Base-by-base conservation (phyloP, 1,140 invertebrate genomes). In the Portunus trituberculatus region DNA sequence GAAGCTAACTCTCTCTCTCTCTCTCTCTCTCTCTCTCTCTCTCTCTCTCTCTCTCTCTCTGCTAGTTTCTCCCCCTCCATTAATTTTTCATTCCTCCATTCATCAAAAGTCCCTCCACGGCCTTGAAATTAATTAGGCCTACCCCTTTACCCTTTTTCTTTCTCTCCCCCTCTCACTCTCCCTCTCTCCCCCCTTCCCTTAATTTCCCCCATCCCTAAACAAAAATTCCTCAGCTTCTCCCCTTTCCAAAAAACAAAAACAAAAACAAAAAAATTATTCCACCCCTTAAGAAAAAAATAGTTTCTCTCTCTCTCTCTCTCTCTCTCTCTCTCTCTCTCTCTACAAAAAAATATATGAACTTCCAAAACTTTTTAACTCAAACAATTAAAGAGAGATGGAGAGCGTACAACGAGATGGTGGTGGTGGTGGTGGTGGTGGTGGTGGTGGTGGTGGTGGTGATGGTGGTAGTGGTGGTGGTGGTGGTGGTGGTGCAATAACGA, bases 61-160 rank as follows among this genome's bases (percentile, higher is more conserved):
- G 12, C 16, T 20, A 14, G 12, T 59, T 20, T 59, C 52, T 59
- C 52, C 16, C 52, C 16, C 52, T 59, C 52, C 39, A 39, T 39
- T 59, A 14, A 59, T 59, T 14, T 59, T 59, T 59, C 52, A 12
- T 59, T 76, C 6, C 12, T 76, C 16, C 25, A 76, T 76, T 76
- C 6, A 76, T 76, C 67, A 76, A 76, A 76, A 76, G 67, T 76
- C 12, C 20, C 67, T 76, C 0, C 16, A n/a, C 67, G 67, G 67
- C 67, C 67, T 76, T 76, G 67, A 76, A 76, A 76, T 76, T 76
- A 76, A 76, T 76, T n/a, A 76, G 67, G 6, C 67, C 67, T 76
- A 12, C 6, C 67, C 16, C 59, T 52, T 14, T 52, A 7, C 59
- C 59, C 59, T 76, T 25, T 76, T n/a, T 8, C 67, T n/a, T 76